Evolutionary conservation across 2,113 vertebrate genomes (phyloP).

Genomic region (Perccottus glenii): DNA sequence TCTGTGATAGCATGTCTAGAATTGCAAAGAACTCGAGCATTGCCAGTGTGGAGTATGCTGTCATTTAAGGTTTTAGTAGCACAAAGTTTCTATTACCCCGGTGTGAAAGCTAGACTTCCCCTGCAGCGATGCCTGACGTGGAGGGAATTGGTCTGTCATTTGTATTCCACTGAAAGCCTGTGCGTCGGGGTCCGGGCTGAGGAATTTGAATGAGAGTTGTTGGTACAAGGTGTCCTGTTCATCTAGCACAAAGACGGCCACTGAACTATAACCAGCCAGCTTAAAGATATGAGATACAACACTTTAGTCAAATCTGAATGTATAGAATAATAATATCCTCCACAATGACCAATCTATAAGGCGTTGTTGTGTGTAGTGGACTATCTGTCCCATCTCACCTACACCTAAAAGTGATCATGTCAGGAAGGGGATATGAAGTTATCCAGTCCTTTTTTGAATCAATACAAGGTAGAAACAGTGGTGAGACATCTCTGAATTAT

Average conservation of each 20-base stretch:
- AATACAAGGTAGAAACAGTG: no score
- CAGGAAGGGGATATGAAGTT: no score
- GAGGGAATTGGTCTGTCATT: slow-evolving; percentile 45
- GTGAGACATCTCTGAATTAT: no score
- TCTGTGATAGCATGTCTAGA: slow-evolving; percentile 15
- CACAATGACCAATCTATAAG: no score
- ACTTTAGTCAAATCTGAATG: background rate
- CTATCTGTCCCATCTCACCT: no score
- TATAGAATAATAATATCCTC: background rate
- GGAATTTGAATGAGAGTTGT: slow-evolving; percentile 48
- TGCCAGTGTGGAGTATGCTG: slow-evolving; percentile 10
- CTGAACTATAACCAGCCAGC: background rate
- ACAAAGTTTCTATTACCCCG: slow-evolving; percentile 31
- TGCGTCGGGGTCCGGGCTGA: slow-evolving; percentile 3
- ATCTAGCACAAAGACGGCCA: slow-evolving; percentile 1
- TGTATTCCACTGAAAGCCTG: slow-evolving; percentile 44
- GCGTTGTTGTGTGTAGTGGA: no score
- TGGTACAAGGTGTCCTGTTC: slow-evolving; percentile 23
- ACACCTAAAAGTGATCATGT: no score
- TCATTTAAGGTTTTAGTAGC: slow-evolving; percentile 25
- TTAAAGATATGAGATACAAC: background rate
- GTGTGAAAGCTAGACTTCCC: slow-evolving; percentile 22
- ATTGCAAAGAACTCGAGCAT: slow-evolving; percentile 1
- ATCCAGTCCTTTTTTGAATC: no score
- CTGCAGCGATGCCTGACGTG: slow-evolving; percentile 32